Base-by-base conservation (phyloP, 2,888 invertebrate species). In the Aplocera efformata region DNA sequence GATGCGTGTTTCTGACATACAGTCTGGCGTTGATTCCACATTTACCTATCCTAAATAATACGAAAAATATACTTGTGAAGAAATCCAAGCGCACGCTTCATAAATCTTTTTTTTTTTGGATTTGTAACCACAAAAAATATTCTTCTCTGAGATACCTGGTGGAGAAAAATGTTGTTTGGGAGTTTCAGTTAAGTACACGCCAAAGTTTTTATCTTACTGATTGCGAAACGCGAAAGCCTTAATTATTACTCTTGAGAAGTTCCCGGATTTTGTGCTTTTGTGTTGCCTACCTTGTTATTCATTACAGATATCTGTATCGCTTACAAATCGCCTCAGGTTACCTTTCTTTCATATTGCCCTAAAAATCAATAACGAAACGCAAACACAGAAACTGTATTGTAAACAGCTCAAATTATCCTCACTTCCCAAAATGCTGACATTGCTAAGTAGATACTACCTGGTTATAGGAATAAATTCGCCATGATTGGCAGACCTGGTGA, bases 261-360 rank as follows among this genome's bases (percentile, higher is more conserved):
- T 5, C 13, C 13, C n/a, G n/a, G n/a, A n/a, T n/a, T n/a, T n/a
- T n/a, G 13, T 17, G 3, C 26, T 26, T 8, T 13, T 23, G 21
- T 33, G 13, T 8, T 20, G 21, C 9, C 17, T 8, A 29, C 28
- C 29, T 32, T 31, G 38, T 48, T 41, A 36, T 46, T 51, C 31
- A 48, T 46, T 43, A 41, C 32, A 40, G 37, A 42, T 42, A 49
- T 48, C 40, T 33, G 39, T 52, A 49, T 49, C 44, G 46, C 43
- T 42, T 46, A 49, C 47, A 49, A 52, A 47, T 44, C 32, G 9
- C 22, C 34, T 47, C 30, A 48, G 36, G 39, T 17, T 37, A 30
- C 24, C 32, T 47, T 46, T 39, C 36, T 47, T 37, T 40, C 37
- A 36, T 9, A 30, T n/a, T 50, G 20, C 34, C 25, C 27, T 27